phyloP scores from a whole-genome alignment of 2,888 invertebrate species.

The Chesias legatella region DNA sequence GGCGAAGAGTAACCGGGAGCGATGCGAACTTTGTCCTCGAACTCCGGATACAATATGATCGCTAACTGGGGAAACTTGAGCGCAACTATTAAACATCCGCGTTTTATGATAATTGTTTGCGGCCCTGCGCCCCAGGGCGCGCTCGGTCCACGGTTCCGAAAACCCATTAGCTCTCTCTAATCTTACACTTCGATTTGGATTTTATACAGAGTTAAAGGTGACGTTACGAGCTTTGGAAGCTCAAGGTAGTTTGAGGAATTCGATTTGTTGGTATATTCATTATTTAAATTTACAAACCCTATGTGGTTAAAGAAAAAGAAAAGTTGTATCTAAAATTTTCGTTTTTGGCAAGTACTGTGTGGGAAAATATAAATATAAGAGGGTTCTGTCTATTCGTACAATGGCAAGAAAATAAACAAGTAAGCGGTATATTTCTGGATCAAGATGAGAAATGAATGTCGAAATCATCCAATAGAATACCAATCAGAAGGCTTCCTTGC shows the following conservation, averaged over 20 bases:
- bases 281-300: no score
- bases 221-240: conserved; percentile 1
- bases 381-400: no score
- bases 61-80: conserved; percentile 47
- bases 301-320: no score
- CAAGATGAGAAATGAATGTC: no score
- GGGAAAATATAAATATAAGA: no score
- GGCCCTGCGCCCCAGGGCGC: conserved; percentile 26
- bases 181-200: conserved; percentile 21
- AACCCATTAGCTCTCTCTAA: conserved; percentile 31
- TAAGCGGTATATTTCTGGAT: no score
- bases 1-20: conserved; percentile 39
- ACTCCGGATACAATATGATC: conserved; percentile 43
- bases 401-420: no score
- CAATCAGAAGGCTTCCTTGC: conserved; percentile 2
- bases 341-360: no score
- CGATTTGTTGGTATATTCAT: no score
- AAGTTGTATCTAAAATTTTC: no score
- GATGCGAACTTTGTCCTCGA: conserved; percentile 28
- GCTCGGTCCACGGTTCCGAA: conserved; percentile 33
- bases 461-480: background rate
- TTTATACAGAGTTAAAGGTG: conserved; percentile 15
- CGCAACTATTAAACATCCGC: conserved; percentile 49
- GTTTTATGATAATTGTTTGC: conserved; percentile 39
- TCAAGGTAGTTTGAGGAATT: background rate